Conservation (phyloP, 2,113 vertebrate genomes). For the Burhinus bistriatus region DNA sequence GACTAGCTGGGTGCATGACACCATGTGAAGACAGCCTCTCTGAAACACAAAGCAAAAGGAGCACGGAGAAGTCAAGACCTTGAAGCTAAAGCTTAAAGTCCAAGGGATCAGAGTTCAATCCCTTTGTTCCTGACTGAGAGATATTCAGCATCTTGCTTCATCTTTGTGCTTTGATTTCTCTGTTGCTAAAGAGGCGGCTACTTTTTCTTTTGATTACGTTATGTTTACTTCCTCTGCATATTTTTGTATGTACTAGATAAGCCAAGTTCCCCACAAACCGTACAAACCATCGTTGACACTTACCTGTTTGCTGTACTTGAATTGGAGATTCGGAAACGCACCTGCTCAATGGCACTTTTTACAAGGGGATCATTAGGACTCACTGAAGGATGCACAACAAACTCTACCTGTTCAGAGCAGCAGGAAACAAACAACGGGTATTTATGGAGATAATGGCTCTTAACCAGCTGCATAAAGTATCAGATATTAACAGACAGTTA, state of each 20-base stretch:
- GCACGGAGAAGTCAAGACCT: neutral
- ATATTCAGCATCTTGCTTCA: neutral
- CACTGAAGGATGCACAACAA: conserved; percentile 92
- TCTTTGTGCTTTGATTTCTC: neutral
- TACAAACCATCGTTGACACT: conserved; percentile 10
- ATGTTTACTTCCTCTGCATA: neutral
- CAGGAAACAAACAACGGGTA: neutral
- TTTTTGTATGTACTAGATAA: neutral
- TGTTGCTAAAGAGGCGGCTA: neutral
- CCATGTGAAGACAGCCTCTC: neutral
- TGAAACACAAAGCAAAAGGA: neutral
- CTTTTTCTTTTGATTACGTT: neutral
- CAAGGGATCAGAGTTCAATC: neutral
- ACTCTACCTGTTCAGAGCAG: conserved; percentile 79
- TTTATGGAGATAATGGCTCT: neutral
- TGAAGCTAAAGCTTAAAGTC: neutral
- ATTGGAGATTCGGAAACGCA: conserved; percentile 92
- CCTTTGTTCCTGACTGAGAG: neutral
- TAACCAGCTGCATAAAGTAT: neutral
- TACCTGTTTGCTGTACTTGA: conserved; percentile 82
- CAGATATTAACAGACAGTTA: neutral
- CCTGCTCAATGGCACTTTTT: conserved; percentile 87
- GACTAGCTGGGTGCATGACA: neutral
- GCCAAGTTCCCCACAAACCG: neutral
- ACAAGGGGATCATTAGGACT: conserved; percentile 85